Conservation (phyloP, 2,797 vertebrate species). For the Chelon labrosus region DNA sequence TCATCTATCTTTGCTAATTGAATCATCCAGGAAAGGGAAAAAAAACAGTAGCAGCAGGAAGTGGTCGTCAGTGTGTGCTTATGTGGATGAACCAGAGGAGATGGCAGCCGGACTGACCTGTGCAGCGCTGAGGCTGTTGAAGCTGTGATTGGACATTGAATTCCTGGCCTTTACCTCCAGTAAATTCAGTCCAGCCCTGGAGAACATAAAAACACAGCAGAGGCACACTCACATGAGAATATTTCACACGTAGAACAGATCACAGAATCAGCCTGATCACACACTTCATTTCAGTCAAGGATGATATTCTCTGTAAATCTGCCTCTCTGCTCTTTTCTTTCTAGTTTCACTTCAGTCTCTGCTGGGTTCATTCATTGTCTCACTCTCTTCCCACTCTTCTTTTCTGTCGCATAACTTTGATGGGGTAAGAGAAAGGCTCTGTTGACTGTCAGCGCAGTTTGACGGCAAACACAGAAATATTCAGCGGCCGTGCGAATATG, state of each 20-base stretch:
- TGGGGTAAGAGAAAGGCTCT: conserved; percentile 69
- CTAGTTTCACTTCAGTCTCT: conserved; percentile 16
- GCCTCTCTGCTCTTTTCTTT: conserved; percentile 23
- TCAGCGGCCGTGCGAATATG: conserved; percentile 75
- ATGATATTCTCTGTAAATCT: conserved; percentile 24
- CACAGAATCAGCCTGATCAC: conserved; percentile 41
- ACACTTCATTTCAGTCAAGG: conserved; percentile 19
- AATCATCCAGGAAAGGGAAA: conserved; percentile 46
- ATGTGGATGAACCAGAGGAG: conserved; percentile 24
- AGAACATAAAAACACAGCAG: conserved; percentile 50
- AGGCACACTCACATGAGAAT: conserved; percentile 13
- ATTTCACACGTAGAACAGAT: conserved; percentile 21
- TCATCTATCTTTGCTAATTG: conserved; percentile 58
- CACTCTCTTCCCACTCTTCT: conserved; percentile 58
- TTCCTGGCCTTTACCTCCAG: conserved; percentile 87
- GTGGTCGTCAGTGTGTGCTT: conserved; percentile 32
- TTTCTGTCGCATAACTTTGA: conserved; percentile 66
- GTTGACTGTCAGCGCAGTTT: conserved; percentile 66
- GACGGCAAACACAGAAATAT: conserved; percentile 81
- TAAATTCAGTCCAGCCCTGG: conserved; percentile 86
- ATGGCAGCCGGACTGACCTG: conserved; percentile 78
- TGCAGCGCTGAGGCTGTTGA: conserved; percentile 79
- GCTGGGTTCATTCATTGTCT: conserved; percentile 46
- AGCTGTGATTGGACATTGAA: conserved; percentile 84
- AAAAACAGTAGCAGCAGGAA: conserved; percentile 44